Base-by-base conservation (phyloP, 2,113 vertebrate species). In the Xyrauchen texanus region DNA sequence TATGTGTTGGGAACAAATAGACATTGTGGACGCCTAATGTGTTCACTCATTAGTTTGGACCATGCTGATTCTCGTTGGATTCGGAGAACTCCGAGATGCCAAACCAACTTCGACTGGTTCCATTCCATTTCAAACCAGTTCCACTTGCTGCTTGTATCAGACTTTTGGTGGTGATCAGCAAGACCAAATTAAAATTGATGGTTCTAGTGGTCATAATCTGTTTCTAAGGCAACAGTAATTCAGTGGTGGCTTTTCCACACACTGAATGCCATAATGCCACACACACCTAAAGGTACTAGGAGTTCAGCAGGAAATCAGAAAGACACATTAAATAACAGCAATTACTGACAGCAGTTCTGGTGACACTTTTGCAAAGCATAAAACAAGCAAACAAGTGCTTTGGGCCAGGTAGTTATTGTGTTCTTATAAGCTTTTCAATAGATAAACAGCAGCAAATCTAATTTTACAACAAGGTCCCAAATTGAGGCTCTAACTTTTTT, bases 311-410 rank as follows among this genome's bases (percentile, higher is more conserved):
- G 53, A 66, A 86, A 60, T 53, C 51, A 77, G 85, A 86, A 82
- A 57, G 13, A 73, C 61, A 80, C 73, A 71, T 79, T 81, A 10
- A 51, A 65, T 53, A 81, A 81, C 83, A 61, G 4, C 77, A 86
- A 85, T 84, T 34, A 34, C 21, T 3, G 3, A 84, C 85, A 86
- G 79, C 34, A 7, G 42, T 55, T 76, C 64, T 76, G 11, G 15
- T 8, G 8, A 52, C 62, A 55, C 21, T 69, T 77, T 77, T 73
- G 49, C 73, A 66, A 66, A 69, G 76, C 64, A 66, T 88, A 82
- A 83, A 82, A 85, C 81, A 87, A 64, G 81, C 81, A 89, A 87
- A 34, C 21, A 34, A 90, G 85, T 88, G 88, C 86, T 88, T 86
- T 75, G 82, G 80, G 84, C 84, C 58, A 78, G 82, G 72, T 79